Evolutionary conservation across 1,140 invertebrate species (phyloP).

Genomic region (Acyrthosiphon pisum): DNA sequence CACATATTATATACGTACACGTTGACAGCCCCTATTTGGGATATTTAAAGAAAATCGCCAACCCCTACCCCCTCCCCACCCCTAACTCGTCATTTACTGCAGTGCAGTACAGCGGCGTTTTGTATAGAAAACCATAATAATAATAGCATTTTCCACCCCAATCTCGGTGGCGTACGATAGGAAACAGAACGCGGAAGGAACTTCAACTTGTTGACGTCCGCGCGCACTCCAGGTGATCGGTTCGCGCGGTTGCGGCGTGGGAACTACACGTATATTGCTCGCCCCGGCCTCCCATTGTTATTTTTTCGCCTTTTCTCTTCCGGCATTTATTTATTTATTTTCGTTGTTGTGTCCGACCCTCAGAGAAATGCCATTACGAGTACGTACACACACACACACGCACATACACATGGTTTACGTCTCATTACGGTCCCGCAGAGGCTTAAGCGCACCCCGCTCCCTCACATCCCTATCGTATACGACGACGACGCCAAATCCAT

Average conservation of each 20-base stretch:
- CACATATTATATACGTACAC: too few species aligned
- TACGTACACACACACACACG: not conserved
- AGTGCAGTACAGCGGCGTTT: not conserved
- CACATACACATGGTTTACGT: not conserved
- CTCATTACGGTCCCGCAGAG: not conserved
- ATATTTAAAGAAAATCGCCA: conserved; percentile 14
- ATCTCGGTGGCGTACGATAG: not conserved
- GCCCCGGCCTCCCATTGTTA: not conserved
- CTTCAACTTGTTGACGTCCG: conserved; percentile 54
- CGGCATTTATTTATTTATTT: conserved; percentile 45
- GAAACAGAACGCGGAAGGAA: conserved; percentile 29
- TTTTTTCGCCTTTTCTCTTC: conserved; percentile 29
- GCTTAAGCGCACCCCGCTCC: not conserved
- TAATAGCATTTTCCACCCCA: conserved; percentile 31
- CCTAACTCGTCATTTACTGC: not conserved
- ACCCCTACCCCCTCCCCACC: not conserved
- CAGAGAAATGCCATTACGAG: conserved; percentile 17
- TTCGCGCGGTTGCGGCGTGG: conserved; percentile 42
- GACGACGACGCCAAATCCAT: not conserved
- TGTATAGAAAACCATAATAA: not conserved
- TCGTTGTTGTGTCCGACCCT: not conserved
- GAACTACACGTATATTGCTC: conserved; percentile 14
- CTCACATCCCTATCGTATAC: not conserved
- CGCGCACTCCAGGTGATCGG: conserved; percentile 51
- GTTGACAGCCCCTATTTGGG: not conserved